A percentile compares a stretch with the other conserved stretches of the same genome.
phyloP scores from a whole-genome alignment of 2,113 vertebrate genomes.

The Otis tarda region DNA sequence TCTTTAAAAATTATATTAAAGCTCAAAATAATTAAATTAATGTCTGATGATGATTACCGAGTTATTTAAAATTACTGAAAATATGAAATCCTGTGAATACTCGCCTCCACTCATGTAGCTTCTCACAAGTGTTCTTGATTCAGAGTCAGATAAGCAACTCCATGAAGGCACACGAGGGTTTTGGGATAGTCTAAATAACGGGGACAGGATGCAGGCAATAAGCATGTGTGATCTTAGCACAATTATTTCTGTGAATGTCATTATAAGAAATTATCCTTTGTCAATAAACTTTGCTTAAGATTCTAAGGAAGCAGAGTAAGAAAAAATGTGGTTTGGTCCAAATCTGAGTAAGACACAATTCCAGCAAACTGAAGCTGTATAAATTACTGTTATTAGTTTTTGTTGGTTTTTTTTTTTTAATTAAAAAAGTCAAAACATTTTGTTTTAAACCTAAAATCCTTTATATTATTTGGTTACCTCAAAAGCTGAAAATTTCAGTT shows the following conservation, averaged over 20 bases:
- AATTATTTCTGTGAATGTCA: background rate
- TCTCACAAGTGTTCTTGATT: background rate
- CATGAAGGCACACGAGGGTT: background rate
- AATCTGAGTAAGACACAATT: background rate
- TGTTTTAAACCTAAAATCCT: background rate
- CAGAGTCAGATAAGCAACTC: background rate
- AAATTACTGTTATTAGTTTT: background rate
- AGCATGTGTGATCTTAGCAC: background rate
- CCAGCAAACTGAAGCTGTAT: background rate
- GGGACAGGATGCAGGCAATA: background rate
- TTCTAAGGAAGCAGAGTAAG: background rate
- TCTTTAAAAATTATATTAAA: background rate
- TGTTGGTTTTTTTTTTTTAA: background rate
- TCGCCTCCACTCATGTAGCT: background rate
- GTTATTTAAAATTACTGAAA: background rate
- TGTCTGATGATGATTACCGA: background rate
- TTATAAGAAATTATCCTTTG: background rate
- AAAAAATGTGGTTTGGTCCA: background rate
- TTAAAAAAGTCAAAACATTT: background rate
- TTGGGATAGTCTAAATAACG: background rate
- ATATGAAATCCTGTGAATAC: background rate
- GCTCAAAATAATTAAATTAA: background rate
- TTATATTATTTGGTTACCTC: background rate
- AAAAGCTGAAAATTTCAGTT: background rate
- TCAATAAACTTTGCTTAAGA: background rate